These are phyloP conservation scores for Argynnis bischoffii DNA, from an alignment of 2,888 invertebrate species.

Conservation along the genomic window DNA sequence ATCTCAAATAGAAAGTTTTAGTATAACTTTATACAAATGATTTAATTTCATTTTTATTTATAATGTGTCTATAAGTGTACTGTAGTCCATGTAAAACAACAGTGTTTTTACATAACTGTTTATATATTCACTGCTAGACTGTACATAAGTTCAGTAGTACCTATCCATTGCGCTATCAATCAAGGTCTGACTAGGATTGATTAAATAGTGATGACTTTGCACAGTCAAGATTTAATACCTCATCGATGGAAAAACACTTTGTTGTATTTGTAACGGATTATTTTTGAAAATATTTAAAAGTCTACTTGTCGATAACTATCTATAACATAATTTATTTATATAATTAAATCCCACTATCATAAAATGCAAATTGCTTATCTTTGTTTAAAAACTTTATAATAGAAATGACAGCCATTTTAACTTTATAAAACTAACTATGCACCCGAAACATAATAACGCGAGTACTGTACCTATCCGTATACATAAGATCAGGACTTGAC, in stretches of 20 bases:
- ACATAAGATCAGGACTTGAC: conserved; percentile 40
- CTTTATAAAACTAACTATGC: conserved; percentile 1
- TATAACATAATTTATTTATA: too few relatives aligned
- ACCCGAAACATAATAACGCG: neutral
- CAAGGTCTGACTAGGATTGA: conserved; percentile 62
- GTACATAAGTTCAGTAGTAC: conserved; percentile 43
- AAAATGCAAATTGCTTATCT: neutral
- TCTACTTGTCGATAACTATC: neutral
- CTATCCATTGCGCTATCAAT: conserved; percentile 57
- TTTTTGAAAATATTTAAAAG: conserved; percentile 4
- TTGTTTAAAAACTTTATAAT: neutral
- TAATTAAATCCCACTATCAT: neutral
- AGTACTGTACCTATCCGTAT: conserved; percentile 5
- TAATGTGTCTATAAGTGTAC: too few relatives aligned
- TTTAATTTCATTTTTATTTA: neutral
- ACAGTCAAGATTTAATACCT: conserved; percentile 60
- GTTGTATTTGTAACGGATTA: neutral
- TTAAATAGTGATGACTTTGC: conserved; percentile 67
- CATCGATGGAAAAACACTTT: conserved; percentile 15
- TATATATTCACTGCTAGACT: conserved; percentile 21
- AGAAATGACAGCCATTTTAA: neutral
- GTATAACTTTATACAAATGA: neutral
- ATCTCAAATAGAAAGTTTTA: neutral
- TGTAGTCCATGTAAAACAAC: conserved; percentile 1
- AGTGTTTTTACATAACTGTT: conserved; percentile 11